A percentile compares a stretch with the other conserved stretches of the same genome.
Evolutionary conservation across 2,888 invertebrate species (phyloP).

Genomic region (Sarcophaga rosellei): DNA sequence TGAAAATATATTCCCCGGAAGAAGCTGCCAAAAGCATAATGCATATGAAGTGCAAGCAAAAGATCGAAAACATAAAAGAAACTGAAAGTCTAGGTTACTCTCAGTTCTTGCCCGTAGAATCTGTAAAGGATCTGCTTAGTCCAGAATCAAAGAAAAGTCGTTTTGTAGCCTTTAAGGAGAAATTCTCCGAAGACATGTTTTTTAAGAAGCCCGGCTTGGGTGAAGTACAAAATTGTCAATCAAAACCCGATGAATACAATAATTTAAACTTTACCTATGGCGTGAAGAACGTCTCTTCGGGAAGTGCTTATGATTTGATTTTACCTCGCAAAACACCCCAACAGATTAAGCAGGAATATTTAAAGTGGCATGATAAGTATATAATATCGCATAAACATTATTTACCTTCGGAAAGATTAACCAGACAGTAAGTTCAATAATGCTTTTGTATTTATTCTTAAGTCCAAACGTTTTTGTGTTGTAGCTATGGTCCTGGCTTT

Average conservation of each 20-base stretch:
- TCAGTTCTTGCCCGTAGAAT: slow-evolving; percentile 67
- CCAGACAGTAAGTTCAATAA: slow-evolving; percentile 71
- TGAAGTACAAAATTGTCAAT: slow-evolving; percentile 68
- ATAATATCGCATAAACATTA: slow-evolving; percentile 77
- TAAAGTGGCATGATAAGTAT: slow-evolving; percentile 75
- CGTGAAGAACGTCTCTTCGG: slow-evolving; percentile 24
- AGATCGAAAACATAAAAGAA: slow-evolving; percentile 1
- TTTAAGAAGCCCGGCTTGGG: slow-evolving; percentile 74
- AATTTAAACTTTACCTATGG: slow-evolving; percentile 76
- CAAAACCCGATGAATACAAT: slow-evolving; percentile 75
- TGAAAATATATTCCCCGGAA: slow-evolving; percentile 70
- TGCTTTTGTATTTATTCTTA: background rate
- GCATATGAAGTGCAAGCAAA: slow-evolving; percentile 66
- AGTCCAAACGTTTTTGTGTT: slow-evolving; percentile 6
- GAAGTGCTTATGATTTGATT: slow-evolving; percentile 70
- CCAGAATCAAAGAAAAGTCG: slow-evolving; percentile 76
- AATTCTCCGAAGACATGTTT: slow-evolving; percentile 77
- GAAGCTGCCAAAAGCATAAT: slow-evolving; percentile 75
- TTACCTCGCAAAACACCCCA: slow-evolving; percentile 73
- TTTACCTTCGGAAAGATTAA: slow-evolving; percentile 75
- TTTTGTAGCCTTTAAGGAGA: slow-evolving; percentile 76
- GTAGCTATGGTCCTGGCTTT: slow-evolving; percentile 73
- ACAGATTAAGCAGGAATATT: slow-evolving; percentile 73
- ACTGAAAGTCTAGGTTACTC: slow-evolving; percentile 32
- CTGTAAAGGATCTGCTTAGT: slow-evolving; percentile 73